A percentile compares a stretch with the other conserved stretches of the same genome.
Evolutionary conservation across 1,140 invertebrate genomes (phyloP).

Genomic region (Chironomus tepperi): DNA sequence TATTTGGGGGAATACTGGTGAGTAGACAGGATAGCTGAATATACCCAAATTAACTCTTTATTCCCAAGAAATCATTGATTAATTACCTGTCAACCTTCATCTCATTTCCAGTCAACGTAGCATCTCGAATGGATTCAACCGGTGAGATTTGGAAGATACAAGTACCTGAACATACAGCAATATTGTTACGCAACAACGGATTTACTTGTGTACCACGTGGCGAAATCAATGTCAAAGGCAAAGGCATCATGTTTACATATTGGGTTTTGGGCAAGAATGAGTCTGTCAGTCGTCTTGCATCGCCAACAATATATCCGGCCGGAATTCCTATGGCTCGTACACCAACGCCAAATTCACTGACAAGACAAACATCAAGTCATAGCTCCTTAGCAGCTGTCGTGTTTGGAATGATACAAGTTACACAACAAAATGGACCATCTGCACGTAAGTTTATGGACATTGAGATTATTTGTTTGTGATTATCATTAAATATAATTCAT

Average conservation of each 20-base stretch:
- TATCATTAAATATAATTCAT: not conserved
- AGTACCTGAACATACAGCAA: conserved; percentile 75
- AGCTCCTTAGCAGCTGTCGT: conserved; percentile 77
- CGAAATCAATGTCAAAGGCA: conserved; percentile 82
- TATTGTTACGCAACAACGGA: conserved; percentile 38
- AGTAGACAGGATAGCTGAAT: too few relatives aligned
- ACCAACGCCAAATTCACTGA: conserved; percentile 38
- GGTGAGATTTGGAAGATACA: conserved; percentile 80
- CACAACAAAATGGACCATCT: conserved; percentile 52
- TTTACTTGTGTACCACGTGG: conserved; percentile 55
- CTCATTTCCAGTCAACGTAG: conserved; percentile 84
- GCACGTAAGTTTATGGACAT: conserved; percentile 38
- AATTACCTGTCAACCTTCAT: not conserved
- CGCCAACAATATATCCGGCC: conserved; percentile 35
- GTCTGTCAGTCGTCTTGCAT: conserved; percentile 40
- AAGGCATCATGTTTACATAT: conserved; percentile 91
- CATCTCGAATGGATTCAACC: conserved; percentile 87
- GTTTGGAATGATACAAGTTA: conserved; percentile 68
- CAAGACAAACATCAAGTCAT: conserved; percentile 60
- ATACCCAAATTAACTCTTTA: too few relatives aligned
- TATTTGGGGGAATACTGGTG: conserved; percentile 71
- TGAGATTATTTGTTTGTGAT: not conserved
- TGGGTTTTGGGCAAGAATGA: conserved; percentile 64
- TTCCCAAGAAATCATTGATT: too few relatives aligned
- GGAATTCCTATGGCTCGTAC: conserved; percentile 36